A percentile compares a stretch with the other conserved stretches of the same genome.
Evolutionary conservation across 1,140 invertebrate genomes (phyloP).

Genomic region (Drosophila busckii): DNA sequence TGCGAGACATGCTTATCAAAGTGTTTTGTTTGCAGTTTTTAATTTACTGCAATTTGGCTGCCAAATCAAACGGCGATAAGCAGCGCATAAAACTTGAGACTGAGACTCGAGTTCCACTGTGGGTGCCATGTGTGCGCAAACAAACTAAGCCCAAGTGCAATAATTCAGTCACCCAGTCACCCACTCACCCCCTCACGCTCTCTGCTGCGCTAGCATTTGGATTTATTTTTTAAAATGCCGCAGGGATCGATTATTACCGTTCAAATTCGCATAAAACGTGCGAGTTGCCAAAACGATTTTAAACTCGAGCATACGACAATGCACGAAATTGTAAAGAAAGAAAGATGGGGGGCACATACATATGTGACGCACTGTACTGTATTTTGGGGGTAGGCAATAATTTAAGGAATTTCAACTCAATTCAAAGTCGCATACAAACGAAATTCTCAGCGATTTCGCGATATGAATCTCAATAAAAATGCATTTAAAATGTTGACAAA

Average conservation of each 20-base stretch:
- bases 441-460: conserved; percentile 62
- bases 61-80: conserved; percentile 67
- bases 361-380: conserved; percentile 7
- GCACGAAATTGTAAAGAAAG: conserved; percentile 4
- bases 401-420: conserved; percentile 78
- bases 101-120: conserved; percentile 22
- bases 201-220: conserved; percentile 42
- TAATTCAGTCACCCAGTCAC: conserved; percentile 44
- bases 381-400: conserved; percentile 62
- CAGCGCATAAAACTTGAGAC: conserved; percentile 57
- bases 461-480: conserved; percentile 79
- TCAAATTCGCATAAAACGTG: conserved; percentile 79
- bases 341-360: not conserved
- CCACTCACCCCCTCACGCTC: conserved; percentile 1
- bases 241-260: conserved; percentile 79
- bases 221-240: conserved; percentile 79
- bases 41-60: conserved; percentile 73
- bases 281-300: conserved; percentile 69
- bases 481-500: conserved; percentile 79
- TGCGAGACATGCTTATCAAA: conserved; percentile 47
- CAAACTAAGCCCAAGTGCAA: conserved; percentile 52
- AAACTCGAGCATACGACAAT: conserved; percentile 32
- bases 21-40: conserved; percentile 75
- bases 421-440: conserved; percentile 61
- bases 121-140: conserved; percentile 27